Base-by-base conservation (phyloP, 1,140 invertebrate genomes). In the Bombus affinis region DNA sequence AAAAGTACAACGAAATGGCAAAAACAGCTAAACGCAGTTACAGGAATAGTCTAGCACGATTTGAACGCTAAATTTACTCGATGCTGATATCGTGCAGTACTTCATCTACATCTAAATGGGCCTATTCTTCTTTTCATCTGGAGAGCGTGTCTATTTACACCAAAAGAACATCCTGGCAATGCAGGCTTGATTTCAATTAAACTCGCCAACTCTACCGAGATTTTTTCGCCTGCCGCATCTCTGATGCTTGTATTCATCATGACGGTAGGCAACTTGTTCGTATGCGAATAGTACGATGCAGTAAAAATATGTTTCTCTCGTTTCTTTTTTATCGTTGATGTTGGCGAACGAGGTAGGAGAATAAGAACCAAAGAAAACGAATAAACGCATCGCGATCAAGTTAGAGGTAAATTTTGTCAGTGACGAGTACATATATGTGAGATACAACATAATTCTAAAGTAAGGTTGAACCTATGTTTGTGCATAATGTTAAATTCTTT, bases 161-260 rank as follows among this genome's bases (percentile, higher is more conserved):
- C 71, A 70, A 76, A 81, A 85, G 87, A 65, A 80, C 66, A 62
- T 79, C 74, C 65, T 22, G 4, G 87, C 87, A 87, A 83, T 85
- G 85, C 87, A 74, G 71, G 78, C 86, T 91, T 92, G 90, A 92
- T 92, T 91, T 92, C 90, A 92, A 92, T 92, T 92, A 91, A 92
- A 72, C 88, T 76, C 66, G 53, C 81, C 42, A 74, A 84, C 75
- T 76, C 73, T 59, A 32, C 62, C 83, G 62, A 70, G 73, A 82
- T 86, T 88, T 81, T 86, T 57, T 37, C 4, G 12, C 25, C n/a
- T 28, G 22, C 68, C 44, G 80, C 42, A 62, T 77, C 57, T n/a
- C 73, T 65, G 57, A 84, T 57, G 82, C 66, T 62, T 32, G 78
- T 28, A 89, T 89, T 89, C 86, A 89, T 53, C 44, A 32, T 42